These are phyloP conservation scores for Trichogramma evanescens DNA, from an alignment of 2,888 invertebrate genomes.

Conservation along the genomic window DNA sequence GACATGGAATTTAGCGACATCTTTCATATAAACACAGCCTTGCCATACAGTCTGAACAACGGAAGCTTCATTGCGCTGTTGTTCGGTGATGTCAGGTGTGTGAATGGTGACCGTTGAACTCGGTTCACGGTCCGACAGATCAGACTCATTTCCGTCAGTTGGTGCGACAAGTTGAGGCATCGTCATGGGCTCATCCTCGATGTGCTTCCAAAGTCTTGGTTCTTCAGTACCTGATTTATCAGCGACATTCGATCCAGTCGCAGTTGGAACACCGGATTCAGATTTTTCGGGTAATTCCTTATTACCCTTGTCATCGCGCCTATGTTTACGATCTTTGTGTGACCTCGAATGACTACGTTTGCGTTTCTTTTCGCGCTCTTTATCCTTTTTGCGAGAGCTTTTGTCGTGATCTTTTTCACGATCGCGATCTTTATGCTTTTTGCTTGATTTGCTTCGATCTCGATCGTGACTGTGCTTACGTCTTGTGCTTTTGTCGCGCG, in stretches of 20 bases:
- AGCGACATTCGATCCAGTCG: background rate
- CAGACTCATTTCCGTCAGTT: conserved; percentile 42
- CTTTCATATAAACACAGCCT: conserved; percentile 83
- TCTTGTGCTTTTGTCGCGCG: conserved; percentile 27
- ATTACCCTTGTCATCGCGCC: conserved; percentile 31
- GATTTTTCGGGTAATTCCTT: conserved; percentile 23
- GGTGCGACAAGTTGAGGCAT: conserved; percentile 26
- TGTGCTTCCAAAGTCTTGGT: conserved; percentile 50
- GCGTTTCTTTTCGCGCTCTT: conserved; percentile 27
- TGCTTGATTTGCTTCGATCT: conserved; percentile 27
- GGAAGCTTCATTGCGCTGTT: conserved; percentile 34
- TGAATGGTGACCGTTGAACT: conserved; percentile 69
- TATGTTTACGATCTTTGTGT: conserved; percentile 24
- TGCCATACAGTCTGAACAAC: conserved; percentile 59
- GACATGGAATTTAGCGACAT: conserved; percentile 81
- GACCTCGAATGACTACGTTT: conserved; percentile 25
- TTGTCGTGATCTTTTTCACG: conserved; percentile 24
- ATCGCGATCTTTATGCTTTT: conserved; percentile 30
- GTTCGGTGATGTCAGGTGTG: conserved; percentile 50
- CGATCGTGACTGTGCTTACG: conserved; percentile 36
- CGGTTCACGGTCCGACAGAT: conserved; percentile 64
- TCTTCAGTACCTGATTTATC: conserved; percentile 48
- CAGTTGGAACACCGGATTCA: background rate
- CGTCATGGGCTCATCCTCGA: conserved; percentile 43
- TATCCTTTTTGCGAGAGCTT: conserved; percentile 27